Percentiles rank a stretch among this genome's conserved stretches.
Conservation (phyloP, 1,140 invertebrate species). For the Orius insidiosus region DNA sequence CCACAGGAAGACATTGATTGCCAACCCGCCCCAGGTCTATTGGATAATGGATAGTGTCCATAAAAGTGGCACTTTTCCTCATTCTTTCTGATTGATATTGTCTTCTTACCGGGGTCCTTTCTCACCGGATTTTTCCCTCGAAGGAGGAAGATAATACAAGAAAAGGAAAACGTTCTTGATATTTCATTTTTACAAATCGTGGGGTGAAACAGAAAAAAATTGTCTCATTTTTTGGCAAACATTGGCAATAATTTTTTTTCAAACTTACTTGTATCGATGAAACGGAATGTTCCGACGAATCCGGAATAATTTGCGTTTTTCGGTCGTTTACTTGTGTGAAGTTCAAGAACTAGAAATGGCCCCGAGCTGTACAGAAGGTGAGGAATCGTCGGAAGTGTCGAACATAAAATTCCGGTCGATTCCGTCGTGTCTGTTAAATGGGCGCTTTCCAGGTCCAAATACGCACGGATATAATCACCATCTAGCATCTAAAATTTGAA, state of each 20-base stretch:
- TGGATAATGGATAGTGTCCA: too few species aligned
- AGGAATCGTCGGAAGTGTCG: conserved; percentile 46
- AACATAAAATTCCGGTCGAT: conserved; percentile 59
- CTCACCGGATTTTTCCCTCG: too few species aligned
- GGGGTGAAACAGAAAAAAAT: too few species aligned
- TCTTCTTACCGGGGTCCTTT: too few species aligned
- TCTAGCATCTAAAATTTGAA: conserved; percentile 43
- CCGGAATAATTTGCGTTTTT: conserved; percentile 41
- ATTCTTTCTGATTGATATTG: too few species aligned
- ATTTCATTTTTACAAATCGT: too few species aligned
- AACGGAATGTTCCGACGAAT: conserved; percentile 62
- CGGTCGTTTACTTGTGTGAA: conserved; percentile 42
- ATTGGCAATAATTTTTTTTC: not conserved
- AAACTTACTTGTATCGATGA: conserved; percentile 63
- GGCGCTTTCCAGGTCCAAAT: conserved; percentile 46
- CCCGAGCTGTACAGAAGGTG: conserved; percentile 63
- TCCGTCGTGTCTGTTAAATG: conserved; percentile 63
- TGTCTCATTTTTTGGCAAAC: too few species aligned
- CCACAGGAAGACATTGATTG: too few species aligned
- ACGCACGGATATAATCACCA: conserved; percentile 67
- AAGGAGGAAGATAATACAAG: too few species aligned
- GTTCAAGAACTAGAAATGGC: conserved; percentile 58
- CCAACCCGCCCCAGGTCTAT: too few species aligned
- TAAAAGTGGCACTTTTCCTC: too few species aligned
- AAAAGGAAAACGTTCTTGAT: too few species aligned